phyloP scores from a whole-genome alignment of 2,113 vertebrate genomes.

The Tiliqua scincoides region DNA sequence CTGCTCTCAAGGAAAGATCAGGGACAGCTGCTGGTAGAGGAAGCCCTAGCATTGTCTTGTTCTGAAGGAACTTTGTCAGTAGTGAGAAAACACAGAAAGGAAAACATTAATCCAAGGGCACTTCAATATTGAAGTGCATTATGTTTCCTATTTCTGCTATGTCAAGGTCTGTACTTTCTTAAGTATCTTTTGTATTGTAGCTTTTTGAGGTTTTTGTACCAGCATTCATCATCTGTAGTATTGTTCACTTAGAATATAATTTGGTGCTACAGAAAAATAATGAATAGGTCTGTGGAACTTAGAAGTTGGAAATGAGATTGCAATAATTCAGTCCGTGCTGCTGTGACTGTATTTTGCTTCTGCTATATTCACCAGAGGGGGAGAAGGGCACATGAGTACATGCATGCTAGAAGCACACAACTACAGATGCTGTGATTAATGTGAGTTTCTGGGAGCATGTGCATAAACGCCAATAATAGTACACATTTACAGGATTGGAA shows the following conservation, averaged over 20 bases:
- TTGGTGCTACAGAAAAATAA: background rate
- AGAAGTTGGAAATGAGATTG: background rate
- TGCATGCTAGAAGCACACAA: background rate
- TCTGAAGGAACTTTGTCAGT: background rate
- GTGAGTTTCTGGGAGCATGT: background rate
- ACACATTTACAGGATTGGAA: background rate
- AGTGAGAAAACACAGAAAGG: background rate
- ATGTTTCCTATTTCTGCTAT: background rate
- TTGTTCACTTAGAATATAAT: background rate
- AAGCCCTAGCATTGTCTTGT: background rate
- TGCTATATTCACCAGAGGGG: background rate
- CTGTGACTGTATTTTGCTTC: background rate
- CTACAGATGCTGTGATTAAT: background rate
- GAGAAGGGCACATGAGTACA: background rate
- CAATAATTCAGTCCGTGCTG: background rate
- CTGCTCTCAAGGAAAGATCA: background rate
- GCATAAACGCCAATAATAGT: background rate
- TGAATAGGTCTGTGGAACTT: background rate
- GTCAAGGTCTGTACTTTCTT: background rate
- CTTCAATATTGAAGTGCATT: background rate
- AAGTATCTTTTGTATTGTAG: background rate
- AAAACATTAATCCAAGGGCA: background rate
- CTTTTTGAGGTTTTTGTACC: background rate
- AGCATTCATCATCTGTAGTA: background rate
- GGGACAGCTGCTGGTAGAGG: background rate